Percentiles rank a stretch among this genome's conserved stretches.
These are phyloP conservation scores for Pyxicephalus adspersus DNA, from an alignment of 2,113 vertebrate genomes.

Conservation along the genomic window DNA sequence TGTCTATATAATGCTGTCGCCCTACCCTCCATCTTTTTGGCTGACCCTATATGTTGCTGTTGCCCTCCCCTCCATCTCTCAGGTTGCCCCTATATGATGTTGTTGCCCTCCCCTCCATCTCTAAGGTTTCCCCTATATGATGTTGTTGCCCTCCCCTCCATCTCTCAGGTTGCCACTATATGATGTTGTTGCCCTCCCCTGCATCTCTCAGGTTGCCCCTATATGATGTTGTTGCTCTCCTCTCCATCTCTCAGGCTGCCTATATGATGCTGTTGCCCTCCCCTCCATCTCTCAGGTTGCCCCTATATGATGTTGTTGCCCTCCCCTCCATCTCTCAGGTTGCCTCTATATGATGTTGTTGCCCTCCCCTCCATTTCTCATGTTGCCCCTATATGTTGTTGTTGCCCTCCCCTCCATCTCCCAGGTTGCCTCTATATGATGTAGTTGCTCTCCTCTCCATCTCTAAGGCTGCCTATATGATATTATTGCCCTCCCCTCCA, in stretches of 20 bases:
- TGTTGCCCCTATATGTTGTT: not conserved
- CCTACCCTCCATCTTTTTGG: not conserved
- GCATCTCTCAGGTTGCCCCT: no score
- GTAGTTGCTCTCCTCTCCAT: not conserved
- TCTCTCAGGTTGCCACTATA: not conserved
- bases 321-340: no score
- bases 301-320: no score
- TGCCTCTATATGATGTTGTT: no score
- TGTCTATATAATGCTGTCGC: not conserved
- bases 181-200: no score
- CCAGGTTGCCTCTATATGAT: not conserved
- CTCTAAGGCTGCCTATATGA: not conserved
- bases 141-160: not conserved
- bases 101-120: not conserved
- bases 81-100: not conserved
- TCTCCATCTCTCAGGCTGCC: no score
- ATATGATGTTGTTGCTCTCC: no score
- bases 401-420: not conserved
- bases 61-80: conserved; percentile 6
- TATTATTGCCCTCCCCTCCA: not conserved
- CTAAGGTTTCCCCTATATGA: not conserved
- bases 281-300: no score
- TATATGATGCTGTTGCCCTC: no score
- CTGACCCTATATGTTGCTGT: no score
- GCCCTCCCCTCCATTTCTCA: not conserved